Evolutionary conservation across 2,113 vertebrate genomes (phyloP).

Genomic region (Scomber japonicus): DNA sequence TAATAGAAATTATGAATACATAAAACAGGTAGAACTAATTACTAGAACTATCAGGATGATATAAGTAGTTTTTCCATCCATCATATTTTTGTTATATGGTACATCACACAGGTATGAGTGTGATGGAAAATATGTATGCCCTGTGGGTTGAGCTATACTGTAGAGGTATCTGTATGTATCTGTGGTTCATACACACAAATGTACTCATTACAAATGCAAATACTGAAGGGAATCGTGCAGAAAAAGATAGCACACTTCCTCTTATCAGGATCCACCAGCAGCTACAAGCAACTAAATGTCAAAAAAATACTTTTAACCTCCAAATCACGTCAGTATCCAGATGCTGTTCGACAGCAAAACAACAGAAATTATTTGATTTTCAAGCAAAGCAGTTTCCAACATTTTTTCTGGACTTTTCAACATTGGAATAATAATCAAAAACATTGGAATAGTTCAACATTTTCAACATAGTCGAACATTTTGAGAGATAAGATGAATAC

Average conservation of each 20-base stretch:
- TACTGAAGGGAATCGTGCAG: background rate
- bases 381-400: background rate
- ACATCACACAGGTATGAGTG: background rate
- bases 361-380: background rate
- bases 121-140: background rate
- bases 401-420: background rate
- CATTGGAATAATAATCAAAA: no score
- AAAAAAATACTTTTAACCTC: background rate
- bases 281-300: background rate
- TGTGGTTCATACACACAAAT: background rate
- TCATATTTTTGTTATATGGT: no score
- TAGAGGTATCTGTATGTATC: background rate
- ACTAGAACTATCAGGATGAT: background rate
- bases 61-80: background rate
- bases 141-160: background rate
- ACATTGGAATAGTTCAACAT: no score
- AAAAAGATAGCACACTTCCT: conserved; percentile 36
- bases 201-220: conserved; percentile 42
- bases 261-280: background rate
- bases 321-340: background rate
- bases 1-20: background rate
- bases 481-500: no score
- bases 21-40: background rate
- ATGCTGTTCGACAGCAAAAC: background rate
- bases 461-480: no score